These are phyloP conservation scores for Cyphomyrus discorhynchus DNA, from an alignment of 2,113 vertebrate genomes.

Conservation along the genomic window DNA sequence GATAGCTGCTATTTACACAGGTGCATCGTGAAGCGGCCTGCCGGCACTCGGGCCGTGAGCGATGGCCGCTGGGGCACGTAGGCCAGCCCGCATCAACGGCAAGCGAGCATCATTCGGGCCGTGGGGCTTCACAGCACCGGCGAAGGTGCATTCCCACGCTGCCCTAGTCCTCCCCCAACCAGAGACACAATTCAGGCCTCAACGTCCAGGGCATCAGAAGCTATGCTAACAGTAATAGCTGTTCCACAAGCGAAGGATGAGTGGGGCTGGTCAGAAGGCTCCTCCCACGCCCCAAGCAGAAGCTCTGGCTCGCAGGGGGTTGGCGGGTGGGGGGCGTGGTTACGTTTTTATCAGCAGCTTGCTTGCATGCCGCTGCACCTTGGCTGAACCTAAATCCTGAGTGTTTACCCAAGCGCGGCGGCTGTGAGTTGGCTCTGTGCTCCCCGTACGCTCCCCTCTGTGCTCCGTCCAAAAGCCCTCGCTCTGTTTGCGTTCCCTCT, in stretches of 20 bases:
- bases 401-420: background rate
- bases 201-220: background rate
- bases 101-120: background rate
- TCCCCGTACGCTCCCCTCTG: background rate
- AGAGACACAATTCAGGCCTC: background rate
- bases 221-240: background rate
- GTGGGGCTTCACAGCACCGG: no score
- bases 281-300: background rate
- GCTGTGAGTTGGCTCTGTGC: background rate
- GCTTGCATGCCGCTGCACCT: background rate
- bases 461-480: background rate
- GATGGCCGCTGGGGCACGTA: conserved; percentile 23
- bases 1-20: conserved; percentile 45
- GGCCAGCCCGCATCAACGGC: background rate
- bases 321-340: background rate
- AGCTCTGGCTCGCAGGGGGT: background rate
- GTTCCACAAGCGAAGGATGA: background rate
- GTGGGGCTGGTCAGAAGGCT: background rate
- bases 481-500: background rate
- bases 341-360: background rate
- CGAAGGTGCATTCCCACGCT: background rate
- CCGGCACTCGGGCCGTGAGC: conserved; percentile 17
- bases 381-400: conserved; percentile 16
- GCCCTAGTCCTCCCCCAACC: background rate
- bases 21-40: conserved; percentile 26